Conservation (phyloP, 2,888 invertebrate species). For the Carterocephalus palaemon region DNA sequence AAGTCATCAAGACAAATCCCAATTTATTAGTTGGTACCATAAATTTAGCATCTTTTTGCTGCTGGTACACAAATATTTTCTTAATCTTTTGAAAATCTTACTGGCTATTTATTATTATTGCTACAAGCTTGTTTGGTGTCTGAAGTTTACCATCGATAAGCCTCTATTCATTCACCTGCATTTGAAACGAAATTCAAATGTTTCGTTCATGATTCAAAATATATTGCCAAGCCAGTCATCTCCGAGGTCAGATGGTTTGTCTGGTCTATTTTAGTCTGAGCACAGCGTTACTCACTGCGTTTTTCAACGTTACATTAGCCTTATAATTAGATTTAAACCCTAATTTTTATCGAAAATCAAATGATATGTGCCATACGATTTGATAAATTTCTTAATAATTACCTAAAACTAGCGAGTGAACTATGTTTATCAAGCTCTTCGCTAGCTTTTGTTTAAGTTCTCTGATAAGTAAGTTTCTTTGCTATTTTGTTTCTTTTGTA, state of each 20-base stretch:
- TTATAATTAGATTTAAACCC: neutral
- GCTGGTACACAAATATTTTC: too few relatives aligned
- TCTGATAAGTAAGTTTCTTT: neutral
- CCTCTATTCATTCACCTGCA: too few relatives aligned
- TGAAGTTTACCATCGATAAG: neutral
- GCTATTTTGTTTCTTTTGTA: neutral
- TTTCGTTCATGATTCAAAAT: conserved; percentile 4
- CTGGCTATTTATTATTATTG: neutral
- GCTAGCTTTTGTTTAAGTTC: neutral
- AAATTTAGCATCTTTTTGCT: too few relatives aligned
- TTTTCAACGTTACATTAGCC: neutral
- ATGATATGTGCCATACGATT: neutral
- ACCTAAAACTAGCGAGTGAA: neutral
- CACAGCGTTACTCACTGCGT: neutral
- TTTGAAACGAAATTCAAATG: too few relatives aligned
- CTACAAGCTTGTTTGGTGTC: neutral
- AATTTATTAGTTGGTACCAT: too few relatives aligned
- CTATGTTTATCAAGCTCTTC: neutral
- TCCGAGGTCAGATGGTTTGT: conserved; percentile 23
- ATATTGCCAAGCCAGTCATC: conserved; percentile 12
- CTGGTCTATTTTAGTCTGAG: conserved; percentile 23
- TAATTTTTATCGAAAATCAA: neutral
- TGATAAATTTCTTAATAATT: neutral
- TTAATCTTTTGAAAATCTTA: too few relatives aligned
- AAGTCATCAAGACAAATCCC: too few relatives aligned